Evolutionary conservation across 2,888 invertebrate species (phyloP).

Genomic region (Eristalinus sepulchralis): DNA sequence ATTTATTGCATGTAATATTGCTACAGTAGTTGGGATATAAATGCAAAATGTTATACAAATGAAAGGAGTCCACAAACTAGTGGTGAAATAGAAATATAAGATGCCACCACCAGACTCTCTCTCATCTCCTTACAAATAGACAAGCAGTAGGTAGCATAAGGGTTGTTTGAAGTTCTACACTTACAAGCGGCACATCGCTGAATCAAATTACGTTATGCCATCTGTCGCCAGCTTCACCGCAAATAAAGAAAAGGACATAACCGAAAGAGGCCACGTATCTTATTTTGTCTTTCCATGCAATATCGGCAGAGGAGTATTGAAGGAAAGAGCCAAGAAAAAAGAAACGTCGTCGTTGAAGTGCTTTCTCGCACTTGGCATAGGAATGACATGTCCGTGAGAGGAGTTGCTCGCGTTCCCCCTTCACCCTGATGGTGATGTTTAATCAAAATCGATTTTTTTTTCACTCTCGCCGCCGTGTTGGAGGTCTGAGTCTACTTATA

Average conservation of each 20-base stretch:
- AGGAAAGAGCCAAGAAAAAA: conserved; percentile 44
- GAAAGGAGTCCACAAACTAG: conserved; percentile 34
- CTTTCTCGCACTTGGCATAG: conserved; percentile 59
- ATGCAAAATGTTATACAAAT: conserved; percentile 64
- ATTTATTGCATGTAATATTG: conserved; percentile 63
- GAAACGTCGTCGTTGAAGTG: conserved; percentile 36
- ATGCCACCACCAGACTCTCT: neutral
- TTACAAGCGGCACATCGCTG: conserved; percentile 42
- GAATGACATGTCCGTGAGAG: conserved; percentile 33
- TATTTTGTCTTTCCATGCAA: conserved; percentile 65
- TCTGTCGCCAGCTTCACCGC: conserved; percentile 70
- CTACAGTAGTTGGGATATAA: conserved; percentile 65
- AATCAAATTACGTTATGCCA: conserved; percentile 70
- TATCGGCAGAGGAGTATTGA: conserved; percentile 33
- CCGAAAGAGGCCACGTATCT: conserved; percentile 68
- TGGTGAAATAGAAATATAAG: neutral
- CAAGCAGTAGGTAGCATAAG: neutral
- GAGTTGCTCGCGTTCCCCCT: neutral
- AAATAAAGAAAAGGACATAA: conserved; percentile 69
- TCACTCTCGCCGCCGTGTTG: neutral
- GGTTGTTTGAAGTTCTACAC: conserved; percentile 15
- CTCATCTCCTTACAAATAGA: conserved; percentile 28
- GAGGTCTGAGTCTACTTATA: neutral
- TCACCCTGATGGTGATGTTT: conserved; percentile 27
- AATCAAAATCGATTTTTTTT: conserved; percentile 67